These are phyloP conservation scores for Corydoras sp. DNA, from an alignment of 2,113 vertebrate genomes.

Conservation along the genomic window DNA sequence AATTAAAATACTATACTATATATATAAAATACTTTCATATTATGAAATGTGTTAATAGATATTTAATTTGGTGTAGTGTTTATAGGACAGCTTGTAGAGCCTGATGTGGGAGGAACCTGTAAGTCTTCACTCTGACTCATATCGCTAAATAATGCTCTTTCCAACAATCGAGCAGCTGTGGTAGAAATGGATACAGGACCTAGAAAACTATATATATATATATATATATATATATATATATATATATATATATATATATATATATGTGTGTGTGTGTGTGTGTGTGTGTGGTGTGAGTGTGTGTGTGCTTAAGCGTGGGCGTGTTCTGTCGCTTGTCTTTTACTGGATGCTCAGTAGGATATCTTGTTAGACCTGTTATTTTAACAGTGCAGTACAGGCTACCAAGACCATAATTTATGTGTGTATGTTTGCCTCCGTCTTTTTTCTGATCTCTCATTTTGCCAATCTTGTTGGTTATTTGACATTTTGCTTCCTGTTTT, in stretches of 20 bases:
- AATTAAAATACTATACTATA: too few species aligned
- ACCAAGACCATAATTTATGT: not conserved
- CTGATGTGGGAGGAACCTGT: too few species aligned
- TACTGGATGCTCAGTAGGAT: not conserved
- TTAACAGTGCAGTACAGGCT: slow-evolving; percentile 2
- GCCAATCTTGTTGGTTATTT: not conserved
- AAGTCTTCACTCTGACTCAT: too few species aligned
- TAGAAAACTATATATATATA: not conserved
- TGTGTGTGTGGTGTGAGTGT: not conserved
- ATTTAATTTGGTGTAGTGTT: too few species aligned
- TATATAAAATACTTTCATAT: too few species aligned
- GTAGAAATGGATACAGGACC: too few species aligned
- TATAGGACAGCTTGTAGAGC: too few species aligned
- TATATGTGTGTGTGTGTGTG: slow-evolving; percentile 27
- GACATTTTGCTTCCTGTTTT: not conserved
- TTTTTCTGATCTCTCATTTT: slow-evolving; percentile 31
- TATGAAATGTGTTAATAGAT: too few species aligned
- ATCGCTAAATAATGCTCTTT: too few species aligned
- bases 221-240: slow-evolving; percentile 32
- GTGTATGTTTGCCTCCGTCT: slow-evolving; percentile 34
- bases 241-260: slow-evolving; percentile 23
- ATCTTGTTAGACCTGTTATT: not conserved
- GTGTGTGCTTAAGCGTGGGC: not conserved
- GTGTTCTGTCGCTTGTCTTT: not conserved
- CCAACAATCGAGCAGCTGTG: too few species aligned